Conservation (phyloP, 2,888 invertebrate genomes). For the Zhengitettix transpicula region DNA sequence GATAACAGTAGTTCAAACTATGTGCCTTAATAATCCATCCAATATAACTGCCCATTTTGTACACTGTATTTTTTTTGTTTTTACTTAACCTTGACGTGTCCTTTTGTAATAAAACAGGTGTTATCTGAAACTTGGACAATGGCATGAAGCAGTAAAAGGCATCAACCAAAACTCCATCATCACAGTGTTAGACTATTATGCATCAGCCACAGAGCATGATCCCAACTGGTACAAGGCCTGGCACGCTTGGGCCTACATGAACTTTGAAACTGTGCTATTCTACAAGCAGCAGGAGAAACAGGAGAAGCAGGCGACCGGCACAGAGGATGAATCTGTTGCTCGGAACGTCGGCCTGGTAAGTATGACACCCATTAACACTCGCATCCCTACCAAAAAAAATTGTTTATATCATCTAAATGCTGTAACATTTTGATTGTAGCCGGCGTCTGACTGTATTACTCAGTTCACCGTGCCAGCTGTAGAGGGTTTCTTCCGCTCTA, state of each 20-base stretch:
- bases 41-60: too few species aligned
- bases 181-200: slow-evolving; percentile 57
- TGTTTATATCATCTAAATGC: background rate
- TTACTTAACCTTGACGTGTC: too few species aligned
- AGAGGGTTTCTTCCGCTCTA: slow-evolving; percentile 89
- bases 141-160: slow-evolving; percentile 80
- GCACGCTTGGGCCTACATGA: slow-evolving; percentile 97
- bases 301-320: slow-evolving; percentile 9
- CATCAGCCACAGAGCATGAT: slow-evolving; percentile 69
- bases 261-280: slow-evolving; percentile 79
- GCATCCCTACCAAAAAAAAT: too few species aligned
- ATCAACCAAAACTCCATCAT: slow-evolving; percentile 63
- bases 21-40: too few species aligned
- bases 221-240: slow-evolving; percentile 92
- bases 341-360: background rate
- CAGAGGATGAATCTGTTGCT: background rate
- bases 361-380: background rate
- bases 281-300: slow-evolving; percentile 35
- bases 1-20: too few species aligned
- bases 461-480: slow-evolving; percentile 86
- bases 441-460: slow-evolving; percentile 31
- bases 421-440: background rate
- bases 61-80: too few species aligned
- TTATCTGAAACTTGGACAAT: slow-evolving; percentile 84
- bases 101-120: slow-evolving; percentile 47